Base-by-base conservation (phyloP, 2,888 invertebrate species). In the Trichacis sp. region DNA sequence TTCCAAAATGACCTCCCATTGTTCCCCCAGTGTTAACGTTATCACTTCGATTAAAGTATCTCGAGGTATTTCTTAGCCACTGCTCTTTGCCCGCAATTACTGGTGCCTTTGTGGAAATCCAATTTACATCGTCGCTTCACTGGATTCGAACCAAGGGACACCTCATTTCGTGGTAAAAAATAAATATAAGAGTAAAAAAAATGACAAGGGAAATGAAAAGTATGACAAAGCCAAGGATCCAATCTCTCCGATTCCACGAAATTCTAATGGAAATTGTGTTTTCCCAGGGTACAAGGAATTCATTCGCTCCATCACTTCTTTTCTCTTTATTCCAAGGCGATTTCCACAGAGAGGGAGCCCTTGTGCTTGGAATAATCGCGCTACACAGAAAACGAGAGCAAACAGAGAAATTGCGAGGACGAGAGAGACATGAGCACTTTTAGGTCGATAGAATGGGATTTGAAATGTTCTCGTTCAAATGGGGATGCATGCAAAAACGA, bases 401-500 rank as follows among this genome's bases (percentile, higher is more conserved):
- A 48, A 48, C 5, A 36, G 33, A 33, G 11, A 40, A 46, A 58
- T 38, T 30, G 50, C 29, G 38, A 15, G 58, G 59, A 52, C 17
- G 53, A 62, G 48, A 49, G 40, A 52, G 43, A 47, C 38, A 20
- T 19, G 30, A 33, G 40, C 8, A 40, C 40, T 40, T 40, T 15
- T 40, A 40, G 1, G 40, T 15, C n/a, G 19, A 55, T 40, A n/a
- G n/a, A n/a, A n/a, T n/a, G 49, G 49, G 50, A 51, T 43, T 24
- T 49, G 55, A 62, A 46, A 56, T 47, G 59, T 50, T 61, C 38
- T 38, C 49, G 66, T 62, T 48, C 54, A 58, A 58, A 61, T 60
- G 51, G 46, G 64, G 59, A 65, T 64, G 63, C 64, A 62, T 62
- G 62, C 64, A 62, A 63, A 63, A 67, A 66, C 62, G 66, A 68